These are phyloP conservation scores for Bursaphelenchus okinawaensis DNA, from an alignment of 2,888 invertebrate species.

Conservation along the genomic window DNA sequence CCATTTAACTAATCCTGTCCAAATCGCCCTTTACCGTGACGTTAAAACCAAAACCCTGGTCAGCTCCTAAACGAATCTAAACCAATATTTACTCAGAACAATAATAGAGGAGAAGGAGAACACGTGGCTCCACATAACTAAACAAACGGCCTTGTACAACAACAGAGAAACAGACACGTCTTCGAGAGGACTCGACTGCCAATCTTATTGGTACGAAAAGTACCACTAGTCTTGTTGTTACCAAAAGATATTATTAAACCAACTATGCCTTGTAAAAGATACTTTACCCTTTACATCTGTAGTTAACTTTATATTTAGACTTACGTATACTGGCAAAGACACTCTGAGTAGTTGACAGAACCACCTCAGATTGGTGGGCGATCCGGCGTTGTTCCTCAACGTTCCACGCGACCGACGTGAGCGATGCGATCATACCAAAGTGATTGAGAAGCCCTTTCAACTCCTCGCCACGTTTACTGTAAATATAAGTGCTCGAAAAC, in stretches of 20 bases:
- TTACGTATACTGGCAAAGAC: conserved; percentile 43
- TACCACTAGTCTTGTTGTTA: no score
- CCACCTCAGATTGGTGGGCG: conserved; percentile 38
- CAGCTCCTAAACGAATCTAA: neutral
- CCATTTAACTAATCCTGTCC: neutral
- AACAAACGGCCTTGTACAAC: neutral
- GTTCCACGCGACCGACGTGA: conserved; percentile 38
- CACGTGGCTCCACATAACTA: neutral
- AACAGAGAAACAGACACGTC: no score
- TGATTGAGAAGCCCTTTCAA: conserved; percentile 28
- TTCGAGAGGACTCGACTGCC: no score
- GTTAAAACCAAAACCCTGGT: neutral
- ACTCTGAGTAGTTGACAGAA: conserved; percentile 40
- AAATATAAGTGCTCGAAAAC: conserved; percentile 1
- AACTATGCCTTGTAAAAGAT: no score
- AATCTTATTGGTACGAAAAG: no score
- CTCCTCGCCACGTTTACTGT: conserved; percentile 21
- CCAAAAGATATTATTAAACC: no score
- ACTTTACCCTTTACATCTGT: no score
- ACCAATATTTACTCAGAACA: neutral
- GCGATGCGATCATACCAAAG: conserved; percentile 33
- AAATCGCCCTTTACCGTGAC: neutral
- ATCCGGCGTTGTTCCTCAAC: conserved; percentile 42
- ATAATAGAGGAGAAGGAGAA: neutral
- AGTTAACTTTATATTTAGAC: no score